These are phyloP conservation scores for Lepidochitona cinerea DNA, from an alignment of 2,888 invertebrate species.

Conservation along the genomic window DNA sequence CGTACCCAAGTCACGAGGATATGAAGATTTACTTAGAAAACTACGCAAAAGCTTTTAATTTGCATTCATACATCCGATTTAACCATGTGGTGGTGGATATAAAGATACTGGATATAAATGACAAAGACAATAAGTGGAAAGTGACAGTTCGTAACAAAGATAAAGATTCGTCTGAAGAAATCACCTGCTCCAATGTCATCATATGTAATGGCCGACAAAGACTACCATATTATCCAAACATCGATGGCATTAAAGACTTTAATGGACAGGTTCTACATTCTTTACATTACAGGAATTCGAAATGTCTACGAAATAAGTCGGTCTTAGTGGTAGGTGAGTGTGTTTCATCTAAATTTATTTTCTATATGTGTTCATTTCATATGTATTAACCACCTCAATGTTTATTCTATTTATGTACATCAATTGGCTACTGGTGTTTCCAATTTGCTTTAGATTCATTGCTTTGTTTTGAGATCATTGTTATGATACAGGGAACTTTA, in stretches of 20 bases:
- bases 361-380: too few species aligned
- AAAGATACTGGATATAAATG: background rate
- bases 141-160: constrained; percentile 16
- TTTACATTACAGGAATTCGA: background rate
- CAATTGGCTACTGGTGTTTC: too few species aligned
- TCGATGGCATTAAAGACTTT: constrained; percentile 14
- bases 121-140: constrained; percentile 6
- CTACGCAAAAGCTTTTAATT: constrained; percentile 42
- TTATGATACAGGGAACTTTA: too few species aligned
- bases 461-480: too few species aligned
- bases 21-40: constrained; percentile 34
- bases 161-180: background rate
- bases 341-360: too few species aligned
- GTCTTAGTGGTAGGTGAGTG: background rate
- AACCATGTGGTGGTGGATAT: background rate
- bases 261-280: constrained; percentile 7
- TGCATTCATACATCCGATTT: constrained; percentile 31
- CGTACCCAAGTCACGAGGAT: constrained; percentile 18
- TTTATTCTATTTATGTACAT: too few species aligned
- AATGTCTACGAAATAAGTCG: background rate
- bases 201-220: constrained; percentile 20
- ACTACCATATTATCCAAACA: constrained; percentile 16
- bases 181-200: constrained; percentile 17
- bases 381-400: too few species aligned
- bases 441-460: too few species aligned